Percentiles rank a stretch among this genome's conserved stretches.
These are phyloP conservation scores for Tachysurus vachellii DNA, from an alignment of 2,113 vertebrate species.

Conservation along the genomic window DNA sequence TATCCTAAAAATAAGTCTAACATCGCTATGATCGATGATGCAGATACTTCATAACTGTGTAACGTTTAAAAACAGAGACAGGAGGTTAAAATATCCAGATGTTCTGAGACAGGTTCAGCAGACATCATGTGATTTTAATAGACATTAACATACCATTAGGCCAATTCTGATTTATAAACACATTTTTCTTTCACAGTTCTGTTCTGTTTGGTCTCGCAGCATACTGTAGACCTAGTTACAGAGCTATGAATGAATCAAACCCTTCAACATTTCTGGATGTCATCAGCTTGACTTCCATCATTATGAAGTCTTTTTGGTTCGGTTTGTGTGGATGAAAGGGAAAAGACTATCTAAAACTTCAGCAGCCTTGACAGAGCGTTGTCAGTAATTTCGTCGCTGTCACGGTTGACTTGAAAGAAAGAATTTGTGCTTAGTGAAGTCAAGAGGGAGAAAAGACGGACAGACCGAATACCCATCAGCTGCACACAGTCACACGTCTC, in stretches of 20 bases:
- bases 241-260: not conserved
- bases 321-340: slow-evolving; percentile 5
- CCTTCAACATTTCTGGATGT: not conserved
- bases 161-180: not conserved
- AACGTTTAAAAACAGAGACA: not conserved
- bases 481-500: slow-evolving; percentile 12
- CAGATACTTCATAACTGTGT: not conserved
- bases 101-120: not conserved
- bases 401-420: slow-evolving; percentile 18
- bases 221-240: not conserved
- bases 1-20: not conserved
- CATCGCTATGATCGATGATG: not conserved
- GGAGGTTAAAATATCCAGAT: not conserved
- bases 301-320: slow-evolving; percentile 6
- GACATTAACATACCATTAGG: not conserved
- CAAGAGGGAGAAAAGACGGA: slow-evolving; percentile 16
- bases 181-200: not conserved
- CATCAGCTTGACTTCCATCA: not conserved
- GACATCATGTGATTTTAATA: not conserved
- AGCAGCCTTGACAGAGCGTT: not conserved
- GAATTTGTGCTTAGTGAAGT: slow-evolving; percentile 18
- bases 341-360: not conserved
- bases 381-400: slow-evolving; percentile 31
- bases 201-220: not conserved
- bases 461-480: slow-evolving; percentile 15